phyloP scores from a whole-genome alignment of 2,888 invertebrate genomes.

The Chydorus sphaericus region DNA sequence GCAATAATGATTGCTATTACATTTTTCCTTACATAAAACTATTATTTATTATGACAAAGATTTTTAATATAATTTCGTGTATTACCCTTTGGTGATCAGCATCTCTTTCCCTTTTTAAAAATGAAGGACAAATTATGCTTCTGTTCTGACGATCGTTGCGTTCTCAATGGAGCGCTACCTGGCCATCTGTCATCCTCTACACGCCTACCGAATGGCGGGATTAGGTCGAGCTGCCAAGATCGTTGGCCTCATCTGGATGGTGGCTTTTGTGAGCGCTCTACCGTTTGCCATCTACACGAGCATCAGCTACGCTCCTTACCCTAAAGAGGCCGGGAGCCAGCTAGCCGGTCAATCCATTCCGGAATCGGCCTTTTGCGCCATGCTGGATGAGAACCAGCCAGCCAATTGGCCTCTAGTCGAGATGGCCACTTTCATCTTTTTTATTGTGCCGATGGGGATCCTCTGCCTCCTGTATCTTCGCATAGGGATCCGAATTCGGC shows the following conservation, averaged over 20 bases:
- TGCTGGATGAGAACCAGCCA: conserved; percentile 34
- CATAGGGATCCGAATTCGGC: conserved; percentile 38
- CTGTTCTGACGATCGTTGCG: conserved; percentile 78
- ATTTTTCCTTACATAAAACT: no score
- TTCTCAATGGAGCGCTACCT: conserved; percentile 82
- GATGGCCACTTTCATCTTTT: conserved; percentile 65
- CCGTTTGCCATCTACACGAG: conserved; percentile 62
- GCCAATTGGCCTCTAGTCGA: conserved; percentile 55
- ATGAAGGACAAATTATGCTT: conserved; percentile 68
- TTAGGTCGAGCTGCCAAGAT: conserved; percentile 64
- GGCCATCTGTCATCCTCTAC: conserved; percentile 78
- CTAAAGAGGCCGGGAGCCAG: conserved; percentile 27
- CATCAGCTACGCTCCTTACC: conserved; percentile 58
- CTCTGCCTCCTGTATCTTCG: conserved; percentile 62
- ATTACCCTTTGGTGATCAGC: not conserved
- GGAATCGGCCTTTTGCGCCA: conserved; percentile 67
- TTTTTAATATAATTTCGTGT: not conserved
- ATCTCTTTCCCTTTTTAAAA: not conserved
- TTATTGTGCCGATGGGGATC: conserved; percentile 53
- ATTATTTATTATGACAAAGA: no score
- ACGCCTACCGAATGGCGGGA: conserved; percentile 66
- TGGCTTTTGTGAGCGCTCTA: conserved; percentile 55
- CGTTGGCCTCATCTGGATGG: conserved; percentile 58
- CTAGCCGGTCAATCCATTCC: conserved; percentile 19
- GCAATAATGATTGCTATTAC: no score